Percentiles rank a stretch among this genome's conserved stretches.
phyloP scores from a whole-genome alignment of 2,113 vertebrate genomes.

The Pollimyrus isidori region DNA sequence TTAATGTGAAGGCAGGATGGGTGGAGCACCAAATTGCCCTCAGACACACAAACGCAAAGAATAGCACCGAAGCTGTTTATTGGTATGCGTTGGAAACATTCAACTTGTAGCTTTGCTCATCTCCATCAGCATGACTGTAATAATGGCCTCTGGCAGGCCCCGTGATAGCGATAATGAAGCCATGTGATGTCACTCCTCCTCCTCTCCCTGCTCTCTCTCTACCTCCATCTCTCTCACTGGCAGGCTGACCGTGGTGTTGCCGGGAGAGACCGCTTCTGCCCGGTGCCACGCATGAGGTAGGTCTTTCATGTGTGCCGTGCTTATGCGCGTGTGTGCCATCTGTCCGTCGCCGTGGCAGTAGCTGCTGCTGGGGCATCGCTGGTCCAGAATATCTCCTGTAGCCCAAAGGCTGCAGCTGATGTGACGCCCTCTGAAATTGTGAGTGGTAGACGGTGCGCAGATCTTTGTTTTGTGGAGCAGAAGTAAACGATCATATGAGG shows the following conservation, averaged over 20 bases:
- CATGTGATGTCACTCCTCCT: slow-evolving; percentile 47
- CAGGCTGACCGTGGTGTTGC: slow-evolving; percentile 36
- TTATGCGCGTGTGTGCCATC: not conserved
- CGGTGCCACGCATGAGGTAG: slow-evolving; percentile 41
- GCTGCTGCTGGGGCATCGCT: not conserved
- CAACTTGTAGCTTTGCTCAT: not conserved
- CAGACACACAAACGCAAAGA: not conserved
- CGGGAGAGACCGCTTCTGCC: slow-evolving; percentile 27
- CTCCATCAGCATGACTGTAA: not conserved
- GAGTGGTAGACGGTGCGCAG: not conserved
- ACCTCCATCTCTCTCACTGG: slow-evolving; percentile 14
- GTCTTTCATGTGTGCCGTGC: slow-evolving; percentile 23
- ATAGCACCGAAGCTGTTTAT: not conserved
- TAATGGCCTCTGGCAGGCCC: not conserved
- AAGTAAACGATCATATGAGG: not conserved
- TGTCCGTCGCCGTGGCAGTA: not conserved
- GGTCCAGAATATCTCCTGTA: not conserved
- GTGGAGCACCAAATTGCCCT: too few species aligned
- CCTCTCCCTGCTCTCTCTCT: slow-evolving; percentile 1
- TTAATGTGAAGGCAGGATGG: not conserved
- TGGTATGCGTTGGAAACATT: not conserved
- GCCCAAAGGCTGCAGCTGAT: not conserved
- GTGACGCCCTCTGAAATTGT: not conserved
- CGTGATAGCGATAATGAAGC: slow-evolving; percentile 38
- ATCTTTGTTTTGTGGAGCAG: not conserved